Evolutionary conservation across 1,140 invertebrate species (phyloP), one percentile per base, ranked within the genome.

Genomic region (Polypedilum pembai): DNA sequence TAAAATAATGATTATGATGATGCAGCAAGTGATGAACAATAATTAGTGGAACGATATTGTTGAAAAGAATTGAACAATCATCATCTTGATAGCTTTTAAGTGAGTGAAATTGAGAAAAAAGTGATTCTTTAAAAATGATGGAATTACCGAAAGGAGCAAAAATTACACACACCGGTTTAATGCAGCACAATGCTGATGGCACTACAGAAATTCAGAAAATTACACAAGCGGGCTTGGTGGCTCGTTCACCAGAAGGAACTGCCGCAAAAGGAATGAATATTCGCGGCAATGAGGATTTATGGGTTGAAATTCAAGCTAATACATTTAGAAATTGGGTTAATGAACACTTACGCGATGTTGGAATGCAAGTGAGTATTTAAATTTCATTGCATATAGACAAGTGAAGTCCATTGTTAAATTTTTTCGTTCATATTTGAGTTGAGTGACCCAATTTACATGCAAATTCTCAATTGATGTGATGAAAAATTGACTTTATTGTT

Each of bases 291-390:
- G 94, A 96, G 83, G 93, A 95, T 78, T 87, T 94, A 3, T 98
- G 95, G 95, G 92, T 98, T 40, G 92, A 95, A 81, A 98, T 98
- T 77, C 96, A 99, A 84, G 91, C 95, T 33, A 95, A 97, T 80
- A 99, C 96, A 0, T 99, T 98, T 83, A 89, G 92, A 76, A 98
- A 98, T 83, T 99, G 96, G 96, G 93, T 98, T 76, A 99, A 98
- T 83, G 95, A 98, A 82, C 94, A 97, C 78, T 83, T 98, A 73
- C 89, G 89, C 76, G 90, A 88, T 72, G 84, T 86, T 74, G 85
- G 86, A 83, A 88, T 84, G 82, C 86, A 83, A 86, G 88, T 82
- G 84, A 83, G 80, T 77, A 21, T 56, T 20, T 41, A 45, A 7
- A 21, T 69, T 69, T 18, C 8, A 69, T 8, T 69, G 7, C 65